phyloP scores from a whole-genome alignment of 2,113 vertebrate species.

The Xiphophorus hellerii region DNA sequence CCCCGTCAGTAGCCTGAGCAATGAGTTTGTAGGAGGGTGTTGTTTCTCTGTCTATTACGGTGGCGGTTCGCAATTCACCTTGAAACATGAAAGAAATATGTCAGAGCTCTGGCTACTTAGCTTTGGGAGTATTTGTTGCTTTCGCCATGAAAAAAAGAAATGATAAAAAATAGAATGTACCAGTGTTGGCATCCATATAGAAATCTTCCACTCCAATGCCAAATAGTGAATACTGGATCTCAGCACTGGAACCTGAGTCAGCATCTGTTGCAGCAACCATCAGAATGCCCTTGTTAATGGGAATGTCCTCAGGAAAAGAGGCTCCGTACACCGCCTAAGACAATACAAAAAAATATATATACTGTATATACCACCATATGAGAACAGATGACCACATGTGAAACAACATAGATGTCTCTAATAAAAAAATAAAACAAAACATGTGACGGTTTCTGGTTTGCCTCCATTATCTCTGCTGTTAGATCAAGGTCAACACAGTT shows the following conservation, averaged over 20 bases:
- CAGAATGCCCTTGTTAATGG: conserved; percentile 88
- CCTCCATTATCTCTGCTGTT: conserved; percentile 44
- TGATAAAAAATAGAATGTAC: conserved; percentile 64
- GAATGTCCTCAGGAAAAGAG: conserved; percentile 90
- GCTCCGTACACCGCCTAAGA: conserved; percentile 87
- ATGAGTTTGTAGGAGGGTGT: conserved; percentile 87
- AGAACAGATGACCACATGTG: not conserved
- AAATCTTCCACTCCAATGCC: conserved; percentile 93
- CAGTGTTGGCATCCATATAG: conserved; percentile 93
- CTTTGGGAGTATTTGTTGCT: not conserved
- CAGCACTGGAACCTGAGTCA: conserved; percentile 90
- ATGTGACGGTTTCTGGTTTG: not conserved
- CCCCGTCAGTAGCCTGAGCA: conserved; percentile 91
- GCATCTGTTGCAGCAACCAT: conserved; percentile 88
- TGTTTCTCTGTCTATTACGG: conserved; percentile 87
- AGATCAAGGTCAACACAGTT: conserved; percentile 23
- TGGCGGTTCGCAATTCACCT: conserved; percentile 93
- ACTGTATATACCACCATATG: conserved; percentile 8
- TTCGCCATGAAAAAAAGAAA: not conserved
- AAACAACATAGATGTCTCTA: not conserved
- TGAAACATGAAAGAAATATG: conserved; percentile 9
- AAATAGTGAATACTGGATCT: conserved; percentile 92
- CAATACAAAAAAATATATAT: conserved; percentile 18
- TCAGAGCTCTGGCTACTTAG: not conserved
- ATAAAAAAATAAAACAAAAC: not conserved